Evolutionary conservation across 2,888 invertebrate genomes (phyloP).

Genomic region (Tortricodes alternella): DNA sequence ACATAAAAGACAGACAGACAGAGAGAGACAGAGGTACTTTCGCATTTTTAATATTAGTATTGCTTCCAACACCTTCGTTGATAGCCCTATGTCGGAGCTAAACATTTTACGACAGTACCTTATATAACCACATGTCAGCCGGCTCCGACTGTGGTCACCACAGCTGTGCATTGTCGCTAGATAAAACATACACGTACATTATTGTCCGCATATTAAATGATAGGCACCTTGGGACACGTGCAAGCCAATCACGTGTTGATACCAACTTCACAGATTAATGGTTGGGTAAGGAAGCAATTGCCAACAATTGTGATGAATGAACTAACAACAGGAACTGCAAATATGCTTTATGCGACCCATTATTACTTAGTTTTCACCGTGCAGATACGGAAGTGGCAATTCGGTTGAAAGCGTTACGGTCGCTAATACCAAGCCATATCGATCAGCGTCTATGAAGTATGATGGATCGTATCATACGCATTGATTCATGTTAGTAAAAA

Average conservation of each 20-base stretch:
- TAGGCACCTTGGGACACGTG: constrained; percentile 23
- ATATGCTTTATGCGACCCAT: constrained; percentile 33
- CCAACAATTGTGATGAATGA: constrained; percentile 30
- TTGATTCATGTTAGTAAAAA: constrained; percentile 10
- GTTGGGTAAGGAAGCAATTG: constrained; percentile 26
- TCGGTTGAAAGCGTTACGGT: constrained; percentile 53
- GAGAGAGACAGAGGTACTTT: too few species aligned
- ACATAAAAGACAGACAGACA: too few species aligned
- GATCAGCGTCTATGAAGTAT: constrained; percentile 28
- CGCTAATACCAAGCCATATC: constrained; percentile 44
- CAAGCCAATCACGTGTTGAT: constrained; percentile 29
- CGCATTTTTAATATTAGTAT: too few species aligned
- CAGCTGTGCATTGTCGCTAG: constrained; percentile 59
- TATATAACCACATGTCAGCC: constrained; percentile 27
- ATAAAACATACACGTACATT: constrained; percentile 47
- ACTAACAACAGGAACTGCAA: constrained; percentile 35
- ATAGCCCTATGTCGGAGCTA: constrained; percentile 23
- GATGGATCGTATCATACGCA: constrained; percentile 26
- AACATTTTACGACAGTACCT: constrained; percentile 17
- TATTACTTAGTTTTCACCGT: constrained; percentile 39
- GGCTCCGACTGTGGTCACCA: constrained; percentile 37
- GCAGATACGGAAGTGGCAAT: constrained; percentile 44
- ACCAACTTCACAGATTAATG: constrained; percentile 17
- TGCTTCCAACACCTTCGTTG: constrained; percentile 14
- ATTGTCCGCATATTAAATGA: constrained; percentile 23